Evolutionary conservation across 1,140 invertebrate species (phyloP), one percentile per base, ranked within the genome.

Genomic region (Cherax destructor): DNA sequence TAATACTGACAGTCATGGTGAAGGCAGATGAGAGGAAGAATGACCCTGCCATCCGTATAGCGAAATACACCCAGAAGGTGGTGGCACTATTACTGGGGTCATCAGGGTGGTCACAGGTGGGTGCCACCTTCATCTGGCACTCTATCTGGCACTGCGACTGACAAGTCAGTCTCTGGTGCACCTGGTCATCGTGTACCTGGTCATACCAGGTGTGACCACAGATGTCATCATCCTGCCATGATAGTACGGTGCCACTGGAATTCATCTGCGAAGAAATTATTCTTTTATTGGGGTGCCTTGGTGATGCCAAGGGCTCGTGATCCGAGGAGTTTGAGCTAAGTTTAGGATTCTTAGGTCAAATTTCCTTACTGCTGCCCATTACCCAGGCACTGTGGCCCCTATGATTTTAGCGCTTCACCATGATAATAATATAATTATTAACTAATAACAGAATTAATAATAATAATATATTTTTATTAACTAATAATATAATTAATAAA

Each of bases 31-130:
- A 96, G 88, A 97, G 94, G 96, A 97, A 97, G 3, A 97, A 96
- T 10, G 96, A 97, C 2, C 96, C 97, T 89, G 97, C 94, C 92
- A 97, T 97, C 93, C 97, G 93, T 18, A 97, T 93, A 56, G 96
- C 94, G 93, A 97, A 97, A 94, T 98, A 98, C 78, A 97, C 95
- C 96, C 97, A 97, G 77, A 88, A 92, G 0, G 92, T 92, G 3
- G n/a, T 16, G 16, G n/a, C 5, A 4, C n/a, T 50, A 24, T 88
- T 78, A 1, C 61, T 49, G 24, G 87, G 87, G 13, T 88, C 87
- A 3, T 88, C 79, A 16, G 79, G 79, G 18, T 88, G 61, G n/a
- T 52, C 3, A 30, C 87, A 88, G 56, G 16, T 1, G 4, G 61
- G 78, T 7, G 18, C 10, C 16, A 61, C 65, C 5, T 69, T 52